phyloP scores from a whole-genome alignment of 1,140 invertebrate species.

The Pteromalus puparum region DNA sequence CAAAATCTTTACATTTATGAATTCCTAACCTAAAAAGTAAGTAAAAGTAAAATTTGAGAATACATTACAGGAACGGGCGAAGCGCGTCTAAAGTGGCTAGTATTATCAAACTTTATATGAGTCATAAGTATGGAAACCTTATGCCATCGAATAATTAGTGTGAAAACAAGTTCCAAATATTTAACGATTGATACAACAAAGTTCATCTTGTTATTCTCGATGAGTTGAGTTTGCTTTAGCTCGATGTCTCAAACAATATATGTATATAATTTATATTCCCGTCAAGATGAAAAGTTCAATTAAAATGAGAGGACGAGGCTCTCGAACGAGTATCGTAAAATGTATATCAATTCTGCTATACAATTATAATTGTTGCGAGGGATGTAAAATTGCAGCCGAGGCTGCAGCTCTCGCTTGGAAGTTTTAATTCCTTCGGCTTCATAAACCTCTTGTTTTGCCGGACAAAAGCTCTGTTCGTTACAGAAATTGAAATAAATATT shows the following conservation, averaged over 20 bases:
- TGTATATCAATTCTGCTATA: neutral
- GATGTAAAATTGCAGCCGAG: neutral
- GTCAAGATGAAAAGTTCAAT: slow-evolving; percentile 16
- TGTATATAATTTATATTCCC: slow-evolving; percentile 5
- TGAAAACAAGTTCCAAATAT: neutral
- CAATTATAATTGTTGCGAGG: slow-evolving; percentile 18
- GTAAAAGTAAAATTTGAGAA: no score
- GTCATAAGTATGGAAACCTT: no score
- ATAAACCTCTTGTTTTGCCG: neutral
- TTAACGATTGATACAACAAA: neutral
- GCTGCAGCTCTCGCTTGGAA: neutral
- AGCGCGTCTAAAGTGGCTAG: no score
- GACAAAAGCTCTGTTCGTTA: slow-evolving; percentile 7
- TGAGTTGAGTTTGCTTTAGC: neutral
- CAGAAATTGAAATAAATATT: neutral
- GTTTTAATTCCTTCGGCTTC: slow-evolving; percentile 16
- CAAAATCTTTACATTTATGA: no score
- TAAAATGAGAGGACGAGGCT: neutral
- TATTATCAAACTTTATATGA: no score
- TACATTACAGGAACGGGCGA: no score
- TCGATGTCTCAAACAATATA: neutral
- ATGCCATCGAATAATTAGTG: neutral
- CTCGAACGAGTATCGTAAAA: slow-evolving; percentile 15
- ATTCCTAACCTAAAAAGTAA: no score
- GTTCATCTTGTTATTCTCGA: neutral